These are phyloP conservation scores for Macrochelys suwanniensis DNA, from an alignment of 2,797 vertebrate species.

Conservation along the genomic window DNA sequence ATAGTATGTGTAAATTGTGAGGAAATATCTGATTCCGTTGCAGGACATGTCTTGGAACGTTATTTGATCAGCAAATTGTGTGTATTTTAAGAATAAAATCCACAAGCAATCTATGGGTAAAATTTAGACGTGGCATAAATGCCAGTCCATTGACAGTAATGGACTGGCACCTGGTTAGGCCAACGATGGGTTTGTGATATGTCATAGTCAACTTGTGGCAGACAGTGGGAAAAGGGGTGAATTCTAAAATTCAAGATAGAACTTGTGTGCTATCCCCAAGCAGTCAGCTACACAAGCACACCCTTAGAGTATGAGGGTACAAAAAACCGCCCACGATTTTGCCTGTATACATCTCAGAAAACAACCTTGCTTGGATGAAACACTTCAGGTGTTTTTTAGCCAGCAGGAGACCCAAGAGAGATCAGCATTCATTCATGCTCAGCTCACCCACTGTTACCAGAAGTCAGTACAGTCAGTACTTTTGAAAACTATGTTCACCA, in stretches of 20 bases:
- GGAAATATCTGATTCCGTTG: background rate
- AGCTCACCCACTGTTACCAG: background rate
- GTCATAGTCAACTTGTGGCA: background rate
- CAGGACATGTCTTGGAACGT: background rate
- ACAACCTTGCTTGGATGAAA: background rate
- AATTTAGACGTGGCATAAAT: background rate
- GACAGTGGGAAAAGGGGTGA: background rate
- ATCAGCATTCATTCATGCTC: background rate
- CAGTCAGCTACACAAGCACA: background rate
- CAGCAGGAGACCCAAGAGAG: background rate
- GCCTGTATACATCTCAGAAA: background rate
- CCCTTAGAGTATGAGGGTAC: background rate
- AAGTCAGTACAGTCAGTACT: background rate
- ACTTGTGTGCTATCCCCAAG: background rate
- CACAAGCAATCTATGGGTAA: background rate
- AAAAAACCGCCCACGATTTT: background rate
- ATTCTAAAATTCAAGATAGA: background rate
- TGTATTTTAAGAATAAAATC: background rate
- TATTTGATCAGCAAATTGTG: background rate
- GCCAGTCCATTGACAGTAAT: background rate
- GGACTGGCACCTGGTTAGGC: background rate
- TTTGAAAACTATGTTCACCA: background rate
- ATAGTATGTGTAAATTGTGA: accelerated
- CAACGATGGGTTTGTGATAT: background rate
- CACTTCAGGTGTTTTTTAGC: background rate